A percentile compares a stretch with the other conserved stretches of the same genome.
Conservation (phyloP, 2,888 invertebrate genomes). For the Seladonia tumulorum region DNA sequence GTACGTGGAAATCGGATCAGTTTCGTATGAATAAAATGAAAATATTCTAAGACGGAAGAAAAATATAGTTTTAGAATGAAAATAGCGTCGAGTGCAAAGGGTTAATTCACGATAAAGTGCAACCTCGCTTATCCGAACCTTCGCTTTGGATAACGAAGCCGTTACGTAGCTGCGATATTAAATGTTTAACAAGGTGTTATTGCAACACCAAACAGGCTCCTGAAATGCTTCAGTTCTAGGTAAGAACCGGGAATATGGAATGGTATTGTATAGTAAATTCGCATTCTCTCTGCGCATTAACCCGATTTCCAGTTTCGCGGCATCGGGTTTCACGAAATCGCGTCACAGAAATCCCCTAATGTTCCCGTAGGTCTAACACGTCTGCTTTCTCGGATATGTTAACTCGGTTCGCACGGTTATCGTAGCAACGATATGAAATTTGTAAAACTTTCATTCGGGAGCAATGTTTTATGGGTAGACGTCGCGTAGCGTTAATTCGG, state of each 20-base stretch:
- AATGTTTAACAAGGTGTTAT: neutral
- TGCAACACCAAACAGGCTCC: neutral
- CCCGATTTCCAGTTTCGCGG: neutral
- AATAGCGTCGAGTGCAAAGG: too few relatives aligned
- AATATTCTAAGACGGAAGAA: too few relatives aligned
- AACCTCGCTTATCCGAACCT: neutral
- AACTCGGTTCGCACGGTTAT: neutral
- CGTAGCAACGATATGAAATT: constrained; percentile 11
- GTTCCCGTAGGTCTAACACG: neutral
- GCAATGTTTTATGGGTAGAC: constrained; percentile 5
- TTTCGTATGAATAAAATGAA: too few relatives aligned
- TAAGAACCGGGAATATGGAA: neutral
- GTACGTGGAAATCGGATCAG: too few relatives aligned
- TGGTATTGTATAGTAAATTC: neutral
- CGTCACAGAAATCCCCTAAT: neutral
- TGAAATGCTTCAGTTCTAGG: neutral
- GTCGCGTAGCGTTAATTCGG: constrained; percentile 27
- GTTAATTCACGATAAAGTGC: neutral
- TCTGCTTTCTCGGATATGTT: neutral
- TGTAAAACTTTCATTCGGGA: constrained; percentile 1
- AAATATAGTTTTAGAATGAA: too few relatives aligned
- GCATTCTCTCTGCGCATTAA: neutral
- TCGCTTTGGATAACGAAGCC: too few relatives aligned
- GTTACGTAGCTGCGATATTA: neutral
- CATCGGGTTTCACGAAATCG: constrained; percentile 1